A percentile compares a stretch with the other conserved stretches of the same genome.
phyloP scores from a whole-genome alignment of 2,113 vertebrate species.

The Charadrius vociferus region DNA sequence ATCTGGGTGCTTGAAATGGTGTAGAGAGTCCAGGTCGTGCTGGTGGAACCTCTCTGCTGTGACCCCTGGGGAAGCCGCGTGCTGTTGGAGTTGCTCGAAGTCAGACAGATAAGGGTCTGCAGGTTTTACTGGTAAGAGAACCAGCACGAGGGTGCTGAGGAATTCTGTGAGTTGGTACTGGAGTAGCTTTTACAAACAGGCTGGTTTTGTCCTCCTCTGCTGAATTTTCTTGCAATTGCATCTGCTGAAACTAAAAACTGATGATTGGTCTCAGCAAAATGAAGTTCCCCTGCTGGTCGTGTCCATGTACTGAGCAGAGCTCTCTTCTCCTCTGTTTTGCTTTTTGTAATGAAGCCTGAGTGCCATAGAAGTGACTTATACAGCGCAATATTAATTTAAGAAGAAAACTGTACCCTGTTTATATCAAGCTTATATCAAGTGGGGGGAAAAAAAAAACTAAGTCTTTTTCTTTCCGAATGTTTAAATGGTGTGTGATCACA shows the following conservation, averaged over 20 bases:
- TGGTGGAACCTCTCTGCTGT: neutral
- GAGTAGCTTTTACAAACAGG: neutral
- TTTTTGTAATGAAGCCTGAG: neutral
- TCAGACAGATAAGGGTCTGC: too few species aligned
- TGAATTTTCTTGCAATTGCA: neutral
- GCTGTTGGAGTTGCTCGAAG: neutral
- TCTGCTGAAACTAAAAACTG: neutral
- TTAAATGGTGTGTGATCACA: neutral
- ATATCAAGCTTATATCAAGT: neutral
- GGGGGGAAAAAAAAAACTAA: neutral
- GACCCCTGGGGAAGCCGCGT: neutral
- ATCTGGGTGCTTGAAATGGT: neutral
- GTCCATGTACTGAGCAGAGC: neutral
- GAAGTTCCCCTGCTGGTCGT: neutral
- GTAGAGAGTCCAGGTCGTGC: neutral
- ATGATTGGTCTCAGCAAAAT: neutral
- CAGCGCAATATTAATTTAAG: neutral
- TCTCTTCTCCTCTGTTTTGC: fast-evolving
- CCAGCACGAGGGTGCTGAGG: neutral
- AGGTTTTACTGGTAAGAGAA: neutral
- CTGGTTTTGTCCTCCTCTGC: neutral
- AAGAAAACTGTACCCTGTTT: neutral
- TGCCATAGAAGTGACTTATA: neutral
- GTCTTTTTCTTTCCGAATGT: too few species aligned
- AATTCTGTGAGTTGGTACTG: neutral